Percentiles rank a stretch among this genome's conserved stretches.
These are phyloP conservation scores for Epizoanthus stellaris DNA, from an alignment of 92 coral and sea anemone genomes.

Conservation along the genomic window DNA sequence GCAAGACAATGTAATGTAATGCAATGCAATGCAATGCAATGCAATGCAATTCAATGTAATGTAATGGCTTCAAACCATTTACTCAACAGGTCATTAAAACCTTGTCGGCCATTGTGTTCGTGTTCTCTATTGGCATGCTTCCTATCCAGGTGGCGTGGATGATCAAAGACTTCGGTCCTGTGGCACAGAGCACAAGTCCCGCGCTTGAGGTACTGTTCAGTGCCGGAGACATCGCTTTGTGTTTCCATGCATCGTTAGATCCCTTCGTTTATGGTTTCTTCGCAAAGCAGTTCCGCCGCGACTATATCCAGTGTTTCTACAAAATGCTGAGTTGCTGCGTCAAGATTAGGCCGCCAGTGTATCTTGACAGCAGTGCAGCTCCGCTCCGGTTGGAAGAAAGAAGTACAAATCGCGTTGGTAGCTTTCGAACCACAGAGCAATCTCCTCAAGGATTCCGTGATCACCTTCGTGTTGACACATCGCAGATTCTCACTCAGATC, in stretches of 20 bases:
- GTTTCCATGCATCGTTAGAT: slow-evolving; percentile 32
- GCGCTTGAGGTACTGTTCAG: slow-evolving; percentile 25
- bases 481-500: background rate
- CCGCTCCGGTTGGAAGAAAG: background rate
- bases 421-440: background rate
- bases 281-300: slow-evolving; percentile 30
- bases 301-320: background rate
- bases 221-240: slow-evolving; percentile 27
- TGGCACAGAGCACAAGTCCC: background rate
- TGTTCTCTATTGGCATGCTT: slow-evolving; percentile 36
- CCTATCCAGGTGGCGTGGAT: slow-evolving; percentile 43
- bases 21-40: no score
- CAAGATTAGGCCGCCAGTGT: background rate
- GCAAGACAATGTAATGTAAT: no score
- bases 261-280: slow-evolving; percentile 23
- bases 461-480: background rate
- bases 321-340: slow-evolving; percentile 13
- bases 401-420: background rate
- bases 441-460: background rate
- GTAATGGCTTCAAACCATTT: no score
- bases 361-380: background rate
- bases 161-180: slow-evolving; percentile 30
- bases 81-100: slow-evolving; percentile 28
- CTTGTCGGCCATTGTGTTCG: slow-evolving; percentile 20
- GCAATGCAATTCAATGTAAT: no score